These are phyloP conservation scores for Gadus chalcogrammus DNA, from an alignment of 2,113 vertebrate genomes.

Conservation along the genomic window DNA sequence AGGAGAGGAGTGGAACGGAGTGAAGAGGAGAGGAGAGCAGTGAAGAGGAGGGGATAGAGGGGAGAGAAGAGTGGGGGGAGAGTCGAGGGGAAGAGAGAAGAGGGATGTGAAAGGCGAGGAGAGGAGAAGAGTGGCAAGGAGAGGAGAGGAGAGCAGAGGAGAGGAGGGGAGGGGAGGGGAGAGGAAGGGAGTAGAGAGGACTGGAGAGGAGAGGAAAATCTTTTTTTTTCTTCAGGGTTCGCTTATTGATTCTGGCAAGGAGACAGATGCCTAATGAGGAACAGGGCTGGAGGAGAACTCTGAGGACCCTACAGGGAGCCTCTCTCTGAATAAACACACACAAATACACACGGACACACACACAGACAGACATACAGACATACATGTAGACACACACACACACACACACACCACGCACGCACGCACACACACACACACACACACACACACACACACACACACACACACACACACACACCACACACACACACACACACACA, in stretches of 20 bases:
- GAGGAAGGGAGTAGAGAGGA: not conserved
- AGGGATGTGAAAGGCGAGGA: not conserved
- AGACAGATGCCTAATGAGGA: slow-evolving; percentile 69
- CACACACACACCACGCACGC: not conserved
- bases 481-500: not conserved
- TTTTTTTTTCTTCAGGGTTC: slow-evolving; percentile 53
- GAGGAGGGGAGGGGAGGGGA: not conserved
- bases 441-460: not conserved
- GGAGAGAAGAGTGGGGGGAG: not conserved
- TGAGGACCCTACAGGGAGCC: slow-evolving; percentile 53
- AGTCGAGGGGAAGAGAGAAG: not conserved
- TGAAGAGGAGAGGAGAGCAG: slow-evolving; percentile 17
- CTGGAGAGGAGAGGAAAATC: slow-evolving; percentile 4
- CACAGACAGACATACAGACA: slow-evolving; percentile 8
- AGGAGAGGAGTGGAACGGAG: slow-evolving; percentile 13
- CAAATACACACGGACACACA: slow-evolving; percentile 1
- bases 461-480: not conserved
- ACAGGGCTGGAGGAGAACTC: slow-evolving; percentile 63
- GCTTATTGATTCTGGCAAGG: slow-evolving; percentile 73
- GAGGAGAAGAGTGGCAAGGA: not conserved
- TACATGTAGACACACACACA: slow-evolving; percentile 2
- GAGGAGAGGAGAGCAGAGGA: not conserved
- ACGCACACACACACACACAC: not conserved
- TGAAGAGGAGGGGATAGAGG: slow-evolving; percentile 5
- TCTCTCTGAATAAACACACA: slow-evolving; percentile 29